Base-by-base conservation (phyloP, 2,797 vertebrate species). In the Pitangus sulphuratus region DNA sequence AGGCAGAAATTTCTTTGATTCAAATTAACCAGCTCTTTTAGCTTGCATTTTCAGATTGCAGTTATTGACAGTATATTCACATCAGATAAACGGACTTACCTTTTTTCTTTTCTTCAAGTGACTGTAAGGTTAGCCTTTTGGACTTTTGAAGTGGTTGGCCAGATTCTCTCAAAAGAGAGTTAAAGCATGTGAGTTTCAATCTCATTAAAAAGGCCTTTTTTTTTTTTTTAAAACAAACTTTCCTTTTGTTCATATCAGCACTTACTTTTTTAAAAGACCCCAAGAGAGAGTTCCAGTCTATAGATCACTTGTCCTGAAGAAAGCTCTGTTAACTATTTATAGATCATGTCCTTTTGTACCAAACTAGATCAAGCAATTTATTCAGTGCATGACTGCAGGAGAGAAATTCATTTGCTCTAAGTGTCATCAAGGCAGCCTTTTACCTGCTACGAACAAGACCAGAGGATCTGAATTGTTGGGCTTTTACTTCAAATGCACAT, bases 291-390 rank as follows among this genome's bases (percentile, higher is more conserved):
- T 92, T 93, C 86, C 50, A 96, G 70, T 79, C 95, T 94, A 96
- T 80, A 93, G 86, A 93, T 95, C 95, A 92, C 93, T 94, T 93
- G 72, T 89, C 94, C 92, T 90, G 70, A 95, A 93, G 54, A 97
- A 96, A 96, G 88, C 93, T 91, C 87, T 89, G 91, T 95, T 97
- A 95, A 95, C 97, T 96, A 97, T 97, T 97, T 97, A 96, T 97
- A 97, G 94, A 95, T 94, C 87, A 58, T 24, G 70, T 87, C 89
- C 95, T 96, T 97, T 96, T 97, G 74, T 96, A 95, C 93, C 17
- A 84, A 95, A 97, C 91, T 78, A 96, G 91, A 97, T 93, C 95
- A 94, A 94, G 97, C 78, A 70, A 94, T 94, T 95, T 92, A 94
- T 97, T 96, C 97, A 96, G 91, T 93, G 84, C 84, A 94, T 94